A percentile compares a stretch with the other conserved stretches of the same genome.
Evolutionary conservation across 1,140 invertebrate species (phyloP).

Genomic region (Drosophila parabipectinata): DNA sequence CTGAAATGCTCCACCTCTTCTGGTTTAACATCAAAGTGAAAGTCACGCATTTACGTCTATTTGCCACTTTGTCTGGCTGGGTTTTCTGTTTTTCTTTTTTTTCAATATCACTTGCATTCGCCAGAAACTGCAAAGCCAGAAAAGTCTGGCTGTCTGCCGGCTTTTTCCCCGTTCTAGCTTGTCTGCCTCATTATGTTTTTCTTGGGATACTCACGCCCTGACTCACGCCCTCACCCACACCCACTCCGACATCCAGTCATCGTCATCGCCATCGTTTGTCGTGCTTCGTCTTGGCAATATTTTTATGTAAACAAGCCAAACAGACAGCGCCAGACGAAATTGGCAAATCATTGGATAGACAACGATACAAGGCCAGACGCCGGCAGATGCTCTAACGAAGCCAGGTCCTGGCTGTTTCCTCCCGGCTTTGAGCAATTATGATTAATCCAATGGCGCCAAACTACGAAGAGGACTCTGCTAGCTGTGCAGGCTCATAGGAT

Average conservation of each 20-base stretch:
- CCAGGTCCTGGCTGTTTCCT: slow-evolving; percentile 37
- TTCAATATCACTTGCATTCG: slow-evolving; percentile 36
- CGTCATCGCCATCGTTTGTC: slow-evolving; percentile 34
- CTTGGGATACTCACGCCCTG: slow-evolving; percentile 10
- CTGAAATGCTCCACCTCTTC: background rate
- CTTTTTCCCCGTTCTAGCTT: slow-evolving; percentile 28
- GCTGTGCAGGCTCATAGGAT: background rate
- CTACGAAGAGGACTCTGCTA: too few relatives aligned
- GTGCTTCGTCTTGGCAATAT: slow-evolving; percentile 52
- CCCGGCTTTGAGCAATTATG: slow-evolving; percentile 71
- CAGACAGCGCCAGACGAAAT: slow-evolving; percentile 48
- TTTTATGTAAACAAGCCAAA: slow-evolving; percentile 71
- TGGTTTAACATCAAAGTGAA: slow-evolving; percentile 68
- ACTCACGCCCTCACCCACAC: background rate
- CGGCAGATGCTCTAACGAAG: slow-evolving; percentile 48
- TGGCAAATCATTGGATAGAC: slow-evolving; percentile 64
- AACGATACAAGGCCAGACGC: slow-evolving; percentile 24
- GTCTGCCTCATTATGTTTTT: slow-evolving; percentile 74
- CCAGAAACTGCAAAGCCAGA: slow-evolving; percentile 30
- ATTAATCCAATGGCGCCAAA: slow-evolving; percentile 1
- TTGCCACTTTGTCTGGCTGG: slow-evolving; percentile 70
- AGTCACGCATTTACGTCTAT: slow-evolving; percentile 74
- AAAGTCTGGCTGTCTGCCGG: slow-evolving; percentile 39
- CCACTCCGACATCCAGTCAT: background rate
- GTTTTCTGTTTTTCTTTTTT: slow-evolving; percentile 5